phyloP scores from a whole-genome alignment of 2,113 vertebrate species.

The Phylloscopus trochilus region DNA sequence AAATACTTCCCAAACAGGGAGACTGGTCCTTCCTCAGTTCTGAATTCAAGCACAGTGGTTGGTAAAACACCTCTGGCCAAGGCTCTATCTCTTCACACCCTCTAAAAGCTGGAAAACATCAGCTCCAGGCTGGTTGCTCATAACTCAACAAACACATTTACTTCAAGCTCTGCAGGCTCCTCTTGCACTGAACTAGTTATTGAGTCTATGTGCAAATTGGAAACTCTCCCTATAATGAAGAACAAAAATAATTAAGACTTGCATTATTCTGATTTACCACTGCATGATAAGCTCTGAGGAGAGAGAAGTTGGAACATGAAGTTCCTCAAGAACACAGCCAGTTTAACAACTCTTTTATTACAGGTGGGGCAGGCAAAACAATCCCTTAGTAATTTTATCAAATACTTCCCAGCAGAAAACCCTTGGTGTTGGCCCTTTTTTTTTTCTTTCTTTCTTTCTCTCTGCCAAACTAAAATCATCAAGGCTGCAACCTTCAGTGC shows the following conservation, averaged over 20 bases:
- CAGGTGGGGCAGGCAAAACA: conserved; percentile 30
- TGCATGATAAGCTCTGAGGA: not conserved
- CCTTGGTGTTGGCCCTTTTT: not conserved
- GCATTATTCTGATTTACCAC: not conserved
- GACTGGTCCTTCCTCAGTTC: not conserved
- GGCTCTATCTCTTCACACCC: not conserved
- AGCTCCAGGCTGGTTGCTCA: not conserved
- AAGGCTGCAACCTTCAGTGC: not conserved
- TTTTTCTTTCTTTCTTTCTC: not conserved
- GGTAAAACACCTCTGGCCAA: not conserved
- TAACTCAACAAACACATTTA: not conserved
- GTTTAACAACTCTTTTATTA: conserved; percentile 34
- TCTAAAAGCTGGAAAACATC: not conserved
- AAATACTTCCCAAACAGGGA: not conserved
- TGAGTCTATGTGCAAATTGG: not conserved
- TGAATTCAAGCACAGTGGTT: not conserved
- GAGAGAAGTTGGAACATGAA: not conserved
- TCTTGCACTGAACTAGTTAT: not conserved
- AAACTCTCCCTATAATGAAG: not conserved
- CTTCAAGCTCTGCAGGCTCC: not conserved
- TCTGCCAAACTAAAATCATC: not conserved
- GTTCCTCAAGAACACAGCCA: conserved; percentile 36
- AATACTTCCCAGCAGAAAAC: not conserved
- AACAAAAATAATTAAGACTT: not conserved
- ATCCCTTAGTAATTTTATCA: conserved; percentile 10